A percentile compares a stretch with the other conserved stretches of the same genome.
Conservation (phyloP, 2,797 vertebrate species). For the Tarsius wallacei region DNA sequence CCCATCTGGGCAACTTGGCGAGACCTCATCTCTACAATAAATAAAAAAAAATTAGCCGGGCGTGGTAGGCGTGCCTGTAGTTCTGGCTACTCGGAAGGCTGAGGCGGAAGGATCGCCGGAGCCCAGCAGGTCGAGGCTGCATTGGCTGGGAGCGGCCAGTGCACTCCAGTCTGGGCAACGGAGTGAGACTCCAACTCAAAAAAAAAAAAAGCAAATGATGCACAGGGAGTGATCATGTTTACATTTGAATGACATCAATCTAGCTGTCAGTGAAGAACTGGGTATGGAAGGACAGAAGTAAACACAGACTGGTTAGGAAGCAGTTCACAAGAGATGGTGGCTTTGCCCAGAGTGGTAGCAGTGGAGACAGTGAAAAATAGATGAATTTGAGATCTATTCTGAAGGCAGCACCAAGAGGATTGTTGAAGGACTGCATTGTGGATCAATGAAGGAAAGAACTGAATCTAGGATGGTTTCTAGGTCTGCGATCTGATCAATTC, state of each 20-base stretch:
- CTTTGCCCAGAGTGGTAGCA: neutral
- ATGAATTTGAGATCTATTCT: neutral
- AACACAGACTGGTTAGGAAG: neutral
- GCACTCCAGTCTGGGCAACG: no score
- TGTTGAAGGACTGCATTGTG: neutral
- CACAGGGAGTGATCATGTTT: neutral
- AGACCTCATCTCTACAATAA: no score
- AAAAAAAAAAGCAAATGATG: no score
- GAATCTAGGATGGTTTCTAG: neutral
- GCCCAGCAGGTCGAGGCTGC: no score
- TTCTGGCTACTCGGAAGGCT: no score
- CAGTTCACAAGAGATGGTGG: neutral
- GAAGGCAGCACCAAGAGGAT: neutral
- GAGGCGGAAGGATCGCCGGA: no score
- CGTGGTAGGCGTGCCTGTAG: no score
- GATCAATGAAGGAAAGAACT: neutral
- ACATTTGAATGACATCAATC: neutral
- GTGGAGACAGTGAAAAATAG: neutral
- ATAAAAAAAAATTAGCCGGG: no score
- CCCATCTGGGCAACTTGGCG: no score
- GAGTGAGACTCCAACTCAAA: no score
- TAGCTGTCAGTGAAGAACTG: conserved; percentile 13
- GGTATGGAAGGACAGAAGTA: neutral
- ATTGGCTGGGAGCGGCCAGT: no score
- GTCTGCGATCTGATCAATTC: neutral